phyloP scores from a whole-genome alignment of 2,113 vertebrate species.

The Oncorhynchus keta region DNA sequence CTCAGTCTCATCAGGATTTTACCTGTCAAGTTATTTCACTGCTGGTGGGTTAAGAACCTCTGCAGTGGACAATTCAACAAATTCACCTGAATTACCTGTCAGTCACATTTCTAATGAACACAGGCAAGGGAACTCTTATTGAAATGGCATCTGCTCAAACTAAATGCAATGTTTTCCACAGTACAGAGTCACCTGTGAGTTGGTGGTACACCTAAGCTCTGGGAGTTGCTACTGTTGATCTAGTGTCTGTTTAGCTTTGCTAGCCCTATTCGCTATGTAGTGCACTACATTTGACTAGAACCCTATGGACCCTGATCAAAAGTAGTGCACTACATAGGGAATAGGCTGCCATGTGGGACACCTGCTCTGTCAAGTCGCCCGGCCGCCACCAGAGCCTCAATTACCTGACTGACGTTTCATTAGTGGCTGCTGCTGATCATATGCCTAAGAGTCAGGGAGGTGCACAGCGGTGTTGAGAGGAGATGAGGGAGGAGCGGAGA shows the following conservation, averaged over 20 bases:
- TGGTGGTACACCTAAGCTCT: slow-evolving; percentile 44
- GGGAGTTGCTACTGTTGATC: slow-evolving; percentile 38
- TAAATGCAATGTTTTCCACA: slow-evolving; percentile 61
- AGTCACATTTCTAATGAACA: too few species aligned
- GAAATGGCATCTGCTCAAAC: slow-evolving; percentile 20
- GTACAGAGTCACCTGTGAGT: slow-evolving; percentile 26
- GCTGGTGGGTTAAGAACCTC: not conserved
- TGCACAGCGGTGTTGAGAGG: slow-evolving; percentile 57
- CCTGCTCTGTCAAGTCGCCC: slow-evolving; percentile 52
- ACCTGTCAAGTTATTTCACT: not conserved
- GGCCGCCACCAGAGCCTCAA: slow-evolving; percentile 70
- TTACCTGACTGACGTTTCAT: slow-evolving; percentile 78
- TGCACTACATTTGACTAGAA: too few species aligned
- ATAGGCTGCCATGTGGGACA: not conserved
- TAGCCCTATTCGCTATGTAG: slow-evolving; percentile 8
- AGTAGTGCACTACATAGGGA: too few species aligned
- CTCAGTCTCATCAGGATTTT: not conserved
- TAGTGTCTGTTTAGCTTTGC: too few species aligned
- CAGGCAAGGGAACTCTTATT: too few species aligned
- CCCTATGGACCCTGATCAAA: too few species aligned
- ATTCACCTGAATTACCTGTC: not conserved
- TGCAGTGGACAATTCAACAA: not conserved
- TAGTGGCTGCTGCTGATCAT: slow-evolving; percentile 75
- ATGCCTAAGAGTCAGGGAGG: slow-evolving; percentile 71
- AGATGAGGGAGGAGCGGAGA: slow-evolving; percentile 15